A percentile compares a stretch with the other conserved stretches of the same genome.
phyloP scores from a whole-genome alignment of 2,888 invertebrate genomes.

The Eremobia ochroleuca region DNA sequence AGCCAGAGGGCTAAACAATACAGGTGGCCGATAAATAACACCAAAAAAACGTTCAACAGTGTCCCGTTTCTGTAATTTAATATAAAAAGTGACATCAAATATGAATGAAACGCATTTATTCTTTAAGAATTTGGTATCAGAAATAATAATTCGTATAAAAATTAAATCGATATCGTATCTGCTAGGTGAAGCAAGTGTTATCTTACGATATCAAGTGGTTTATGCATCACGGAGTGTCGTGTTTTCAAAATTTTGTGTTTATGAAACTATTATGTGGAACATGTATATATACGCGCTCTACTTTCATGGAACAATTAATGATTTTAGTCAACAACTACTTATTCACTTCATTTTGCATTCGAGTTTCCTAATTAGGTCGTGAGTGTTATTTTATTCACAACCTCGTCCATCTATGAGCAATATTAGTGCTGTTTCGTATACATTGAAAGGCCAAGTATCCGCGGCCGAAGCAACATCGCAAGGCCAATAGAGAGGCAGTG shows the following conservation, averaged over 20 bases:
- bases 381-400: slow-evolving; percentile 54
- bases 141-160: slow-evolving; percentile 53
- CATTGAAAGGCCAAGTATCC: slow-evolving; percentile 73
- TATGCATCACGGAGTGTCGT: slow-evolving; percentile 45
- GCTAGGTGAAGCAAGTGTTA: slow-evolving; percentile 67
- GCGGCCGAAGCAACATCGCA: slow-evolving; percentile 74
- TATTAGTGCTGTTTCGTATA: slow-evolving; percentile 68
- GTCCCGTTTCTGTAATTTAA: slow-evolving; percentile 64
- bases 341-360: slow-evolving; percentile 32
- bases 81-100: slow-evolving; percentile 67
- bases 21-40: slow-evolving; percentile 79
- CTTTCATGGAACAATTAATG: slow-evolving; percentile 11
- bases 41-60: slow-evolving; percentile 57
- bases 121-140: slow-evolving; percentile 24
- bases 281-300: slow-evolving; percentile 23
- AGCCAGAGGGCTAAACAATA: slow-evolving; percentile 89
- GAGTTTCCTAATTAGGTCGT: slow-evolving; percentile 47
- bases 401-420: slow-evolving; percentile 55
- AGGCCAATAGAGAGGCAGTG: slow-evolving; percentile 79
- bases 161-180: slow-evolving; percentile 69
- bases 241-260: slow-evolving; percentile 51
- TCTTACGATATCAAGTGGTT: slow-evolving; percentile 67
- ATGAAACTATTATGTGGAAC: slow-evolving; percentile 34
- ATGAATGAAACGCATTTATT: slow-evolving; percentile 43
- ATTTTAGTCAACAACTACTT: slow-evolving; percentile 10